Base-by-base conservation (phyloP, 2,888 invertebrate species). In the Chymomyza procnemis region DNA sequence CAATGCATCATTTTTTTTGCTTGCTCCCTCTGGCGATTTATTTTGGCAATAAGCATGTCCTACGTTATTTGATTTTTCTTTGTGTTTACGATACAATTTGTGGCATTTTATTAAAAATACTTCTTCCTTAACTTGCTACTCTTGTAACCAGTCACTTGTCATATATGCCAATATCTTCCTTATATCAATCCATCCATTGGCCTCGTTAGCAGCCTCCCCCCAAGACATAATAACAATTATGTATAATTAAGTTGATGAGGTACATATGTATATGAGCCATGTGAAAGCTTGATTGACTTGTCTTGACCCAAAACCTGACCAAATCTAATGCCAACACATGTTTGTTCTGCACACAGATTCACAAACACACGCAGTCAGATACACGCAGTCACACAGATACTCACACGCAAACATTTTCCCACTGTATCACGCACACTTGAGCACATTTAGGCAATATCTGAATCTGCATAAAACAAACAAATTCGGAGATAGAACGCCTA, bases 241-340 rank as follows among this genome's bases (percentile, higher is more conserved):
- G 67, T 58, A 9, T 41, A 62, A 66, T 66, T 66, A 62, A 66
- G 63, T 67, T 63, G 67, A 56, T 41, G 56, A 16, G 9, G 52
- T 8, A 59, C 71, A 22, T 22, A 26, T 26, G 26, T 34, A 12
- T 4, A 34, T 48, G 5, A 21, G 12, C 63, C 60, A 69, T 62
- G 52, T 62, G 54, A n/a, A 30, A 68, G 68, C 63, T 55, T 75
- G 71, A 73, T 73, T 73, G 75, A 73, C 73, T 73, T 73, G 67
- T 61, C 70, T 70, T 71, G 75, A 71, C 67, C 72, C 64, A 62
- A 64, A 66, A 69, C 58, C 60, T 61, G 68, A 57, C 67, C 69
- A 65, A 69, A 61, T 69, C 58, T 63, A 65, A 71, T 57, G 54
- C 52, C 47, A 55, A 55, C 58, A 61, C 60, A 77, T 63, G 55